A percentile compares a stretch with the other conserved stretches of the same genome.
Evolutionary conservation across 1,140 invertebrate species (phyloP).

Genomic region (Drosophila kepulauana): DNA sequence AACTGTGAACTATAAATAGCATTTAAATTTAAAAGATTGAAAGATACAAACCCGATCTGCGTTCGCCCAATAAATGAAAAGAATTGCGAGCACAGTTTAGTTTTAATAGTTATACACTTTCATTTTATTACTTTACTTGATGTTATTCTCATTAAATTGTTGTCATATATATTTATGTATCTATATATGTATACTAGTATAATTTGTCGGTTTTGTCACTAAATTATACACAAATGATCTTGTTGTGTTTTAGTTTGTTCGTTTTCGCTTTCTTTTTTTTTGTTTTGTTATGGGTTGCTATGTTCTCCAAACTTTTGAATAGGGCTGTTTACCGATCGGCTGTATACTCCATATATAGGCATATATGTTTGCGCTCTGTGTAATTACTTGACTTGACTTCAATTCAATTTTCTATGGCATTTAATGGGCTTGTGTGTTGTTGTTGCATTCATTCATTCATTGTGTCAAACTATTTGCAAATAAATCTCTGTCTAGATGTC

Average conservation of each 20-base stretch:
- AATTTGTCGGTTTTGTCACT: slow-evolving; percentile 57
- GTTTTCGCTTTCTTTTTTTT: slow-evolving; percentile 15
- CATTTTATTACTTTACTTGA: slow-evolving; percentile 80
- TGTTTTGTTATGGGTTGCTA: slow-evolving; percentile 26
- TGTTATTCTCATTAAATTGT: slow-evolving; percentile 80
- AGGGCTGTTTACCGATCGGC: slow-evolving; percentile 21
- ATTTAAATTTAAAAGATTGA: not conserved
- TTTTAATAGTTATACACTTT: slow-evolving; percentile 83
- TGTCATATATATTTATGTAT: slow-evolving; percentile 68
- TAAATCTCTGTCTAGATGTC: slow-evolving; percentile 26
- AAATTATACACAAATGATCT: slow-evolving; percentile 69
- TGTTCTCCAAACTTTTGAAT: slow-evolving; percentile 38
- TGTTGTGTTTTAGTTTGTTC: slow-evolving; percentile 41
- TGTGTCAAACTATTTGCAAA: slow-evolving; percentile 6
- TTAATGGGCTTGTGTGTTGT: slow-evolving; percentile 11
- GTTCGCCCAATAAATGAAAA: slow-evolving; percentile 23
- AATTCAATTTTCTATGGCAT: slow-evolving; percentile 34
- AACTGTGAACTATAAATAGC: no score
- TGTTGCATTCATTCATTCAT: slow-evolving; percentile 2
- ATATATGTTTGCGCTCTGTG: slow-evolving; percentile 29
- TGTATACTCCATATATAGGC: slow-evolving; percentile 30
- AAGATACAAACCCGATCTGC: not conserved
- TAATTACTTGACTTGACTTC: slow-evolving; percentile 33
- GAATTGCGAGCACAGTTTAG: slow-evolving; percentile 49
- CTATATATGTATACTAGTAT: slow-evolving; percentile 48